Conservation (phyloP, 2,797 vertebrate species). For the Tolypeutes matacus region DNA sequence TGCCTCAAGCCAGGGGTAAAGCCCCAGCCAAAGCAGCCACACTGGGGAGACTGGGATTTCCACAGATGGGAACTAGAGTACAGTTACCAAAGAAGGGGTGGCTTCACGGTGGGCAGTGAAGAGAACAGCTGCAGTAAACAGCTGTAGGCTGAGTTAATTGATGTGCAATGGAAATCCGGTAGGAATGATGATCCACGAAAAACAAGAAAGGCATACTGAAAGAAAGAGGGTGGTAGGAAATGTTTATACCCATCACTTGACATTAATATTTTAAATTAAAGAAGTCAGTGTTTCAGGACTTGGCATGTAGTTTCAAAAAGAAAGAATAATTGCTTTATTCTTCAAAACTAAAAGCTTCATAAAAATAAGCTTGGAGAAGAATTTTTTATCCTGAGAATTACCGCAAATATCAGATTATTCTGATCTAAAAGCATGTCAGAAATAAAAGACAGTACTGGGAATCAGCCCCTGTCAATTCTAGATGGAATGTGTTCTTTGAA, state of each 20-base stretch:
- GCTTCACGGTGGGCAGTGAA: neutral
- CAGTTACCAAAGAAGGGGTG: neutral
- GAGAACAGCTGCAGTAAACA: constrained; percentile 75
- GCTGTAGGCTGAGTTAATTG: constrained; percentile 66
- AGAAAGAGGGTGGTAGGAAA: neutral
- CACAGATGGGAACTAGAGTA: neutral
- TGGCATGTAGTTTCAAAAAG: constrained; percentile 52
- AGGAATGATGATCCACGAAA: constrained; percentile 22
- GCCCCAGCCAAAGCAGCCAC: neutral
- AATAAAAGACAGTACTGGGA: constrained; percentile 71
- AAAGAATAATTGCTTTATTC: constrained; percentile 75
- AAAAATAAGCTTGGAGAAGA: constrained; percentile 67
- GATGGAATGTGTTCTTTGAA: constrained; percentile 66
- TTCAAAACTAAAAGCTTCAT: constrained; percentile 47
- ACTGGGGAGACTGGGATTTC: constrained; percentile 14
- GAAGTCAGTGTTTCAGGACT: constrained; percentile 52
- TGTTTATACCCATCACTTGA: neutral
- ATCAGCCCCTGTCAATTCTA: constrained; percentile 62
- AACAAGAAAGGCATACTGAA: constrained; percentile 8
- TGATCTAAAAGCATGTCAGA: constrained; percentile 74
- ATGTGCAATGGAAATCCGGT: constrained; percentile 25
- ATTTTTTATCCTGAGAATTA: constrained; percentile 71
- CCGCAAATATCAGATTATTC: constrained; percentile 65
- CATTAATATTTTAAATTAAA: constrained; percentile 52
- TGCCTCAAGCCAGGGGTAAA: neutral